Evolutionary conservation across 2,113 vertebrate genomes (phyloP), one percentile per base, ranked within the genome.

Genomic region (Ochotona princeps): DNA sequence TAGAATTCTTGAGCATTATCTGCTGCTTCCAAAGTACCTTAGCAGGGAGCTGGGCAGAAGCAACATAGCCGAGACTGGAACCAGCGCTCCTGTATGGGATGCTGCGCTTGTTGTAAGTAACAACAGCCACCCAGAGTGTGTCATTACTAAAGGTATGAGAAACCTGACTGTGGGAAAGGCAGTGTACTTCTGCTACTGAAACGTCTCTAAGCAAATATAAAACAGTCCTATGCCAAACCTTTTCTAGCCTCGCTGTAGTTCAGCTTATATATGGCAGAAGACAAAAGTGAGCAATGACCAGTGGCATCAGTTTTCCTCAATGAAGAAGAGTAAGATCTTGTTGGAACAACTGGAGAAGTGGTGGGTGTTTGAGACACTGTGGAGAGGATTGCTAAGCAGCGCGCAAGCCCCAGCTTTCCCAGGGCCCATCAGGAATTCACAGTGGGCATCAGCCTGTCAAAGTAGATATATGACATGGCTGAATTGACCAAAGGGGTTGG

Each of bases 271-370:
- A n/a, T 65, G 51, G 35, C 12, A 30, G 65, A 47, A 57, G 67
- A 89, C 49, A 96, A 91, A 89, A 13, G 35, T 80, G 57, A 76
- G 60, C n/a, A 91, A 69, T 94, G 38, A 73, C 17, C 21, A 73
- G 0, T 75, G 26, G 18, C 35, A 88, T 92, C 54, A 60, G 2
- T 87, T 85, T 94, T 91, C 75, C 74, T 86, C 44, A 74, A 21
- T 44, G 47, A 94, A 74, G 65, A 86, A 7, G 12, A 89, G 8
- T 18, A 57, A 67, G 47, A 25, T 57, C 35, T 49, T 69, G 28
- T 90, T 81, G 47, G n/a, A 81, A 83, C 35, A 91, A 49, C 83
- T 63, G 26, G 13, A n/a, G 44, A 80, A 74, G 89, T 18, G 25
- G 38, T 57, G 17, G 54, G 54, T n/a, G n/a, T n/a, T n/a, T n/a